Evolutionary conservation across 2,888 invertebrate species (phyloP).

Genomic region (Campaea margaritaria): DNA sequence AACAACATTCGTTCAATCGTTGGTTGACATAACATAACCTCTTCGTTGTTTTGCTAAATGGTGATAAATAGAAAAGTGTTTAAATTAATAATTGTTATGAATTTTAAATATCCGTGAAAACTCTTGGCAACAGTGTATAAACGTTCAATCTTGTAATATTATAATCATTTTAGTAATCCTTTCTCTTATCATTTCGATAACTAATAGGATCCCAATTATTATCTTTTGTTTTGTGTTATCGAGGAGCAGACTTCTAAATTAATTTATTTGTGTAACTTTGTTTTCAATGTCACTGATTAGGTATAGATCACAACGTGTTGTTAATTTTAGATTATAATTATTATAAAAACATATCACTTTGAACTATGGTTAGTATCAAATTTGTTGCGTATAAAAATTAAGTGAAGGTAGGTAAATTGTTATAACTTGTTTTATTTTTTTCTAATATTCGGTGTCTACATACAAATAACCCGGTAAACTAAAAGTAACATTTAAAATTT

Average conservation of each 20-base stretch:
- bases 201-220: not conserved
- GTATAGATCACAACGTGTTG: not conserved
- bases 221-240: not conserved
- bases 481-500: too few species aligned
- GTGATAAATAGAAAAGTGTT: not conserved
- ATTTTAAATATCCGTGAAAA: not conserved
- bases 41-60: not conserved
- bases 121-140: not conserved
- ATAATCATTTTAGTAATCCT: not conserved
- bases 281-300: slow-evolving; percentile 25
- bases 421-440: too few species aligned
- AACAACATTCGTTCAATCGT: too few species aligned
- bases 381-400: not conserved
- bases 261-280: too few species aligned
- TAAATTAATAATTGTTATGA: not conserved
- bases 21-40: not conserved
- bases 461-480: too few species aligned
- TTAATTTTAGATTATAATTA: not conserved
- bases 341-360: not conserved
- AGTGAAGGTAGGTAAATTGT: not conserved
- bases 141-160: not conserved
- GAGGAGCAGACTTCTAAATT: not conserved
- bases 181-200: not conserved
- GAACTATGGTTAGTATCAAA: slow-evolving; percentile 2
- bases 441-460: too few species aligned